Evolutionary conservation across 2,888 invertebrate species (phyloP).

Genomic region (Acleris sparsana): DNA sequence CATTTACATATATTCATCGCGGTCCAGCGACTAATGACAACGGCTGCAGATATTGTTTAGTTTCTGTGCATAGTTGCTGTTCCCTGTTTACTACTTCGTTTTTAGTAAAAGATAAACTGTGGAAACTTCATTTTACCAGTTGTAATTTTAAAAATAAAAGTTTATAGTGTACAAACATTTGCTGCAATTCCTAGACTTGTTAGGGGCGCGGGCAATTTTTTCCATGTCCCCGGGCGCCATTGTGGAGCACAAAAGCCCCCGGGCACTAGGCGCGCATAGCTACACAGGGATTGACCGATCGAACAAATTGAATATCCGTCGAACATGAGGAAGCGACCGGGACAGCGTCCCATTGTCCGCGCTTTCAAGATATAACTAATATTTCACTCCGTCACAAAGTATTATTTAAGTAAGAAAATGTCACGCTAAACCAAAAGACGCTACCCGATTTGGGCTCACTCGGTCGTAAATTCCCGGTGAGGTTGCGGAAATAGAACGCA

Average conservation of each 20-base stretch:
- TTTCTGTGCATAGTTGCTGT: slow-evolving; percentile 12
- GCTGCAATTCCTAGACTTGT: slow-evolving; percentile 16
- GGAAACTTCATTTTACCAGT: background rate
- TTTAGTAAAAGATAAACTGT: background rate
- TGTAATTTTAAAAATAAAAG: background rate
- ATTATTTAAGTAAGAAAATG: slow-evolving; percentile 48
- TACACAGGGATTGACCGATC: slow-evolving; percentile 75
- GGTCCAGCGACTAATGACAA: slow-evolving; percentile 26
- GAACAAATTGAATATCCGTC: slow-evolving; percentile 77
- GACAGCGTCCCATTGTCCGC: slow-evolving; percentile 66
- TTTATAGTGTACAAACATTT: slow-evolving; percentile 10
- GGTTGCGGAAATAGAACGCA: slow-evolving; percentile 21
- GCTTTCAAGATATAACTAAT: slow-evolving; percentile 69
- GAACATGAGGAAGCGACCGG: slow-evolving; percentile 55
- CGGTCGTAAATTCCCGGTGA: slow-evolving; percentile 37
- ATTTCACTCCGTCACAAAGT: slow-evolving; percentile 62
- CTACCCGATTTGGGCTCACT: slow-evolving; percentile 40
- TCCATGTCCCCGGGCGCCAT: slow-evolving; percentile 61
- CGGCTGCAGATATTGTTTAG: slow-evolving; percentile 30
- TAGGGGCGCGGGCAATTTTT: slow-evolving; percentile 53
- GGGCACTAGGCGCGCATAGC: slow-evolving; percentile 65
- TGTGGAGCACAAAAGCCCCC: slow-evolving; percentile 66
- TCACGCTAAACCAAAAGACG: slow-evolving; percentile 42
- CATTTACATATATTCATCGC: slow-evolving; percentile 25
- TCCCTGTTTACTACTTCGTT: background rate